Base-by-base conservation (phyloP, 2,113 vertebrate genomes). In the Probosciger aterrimus region DNA sequence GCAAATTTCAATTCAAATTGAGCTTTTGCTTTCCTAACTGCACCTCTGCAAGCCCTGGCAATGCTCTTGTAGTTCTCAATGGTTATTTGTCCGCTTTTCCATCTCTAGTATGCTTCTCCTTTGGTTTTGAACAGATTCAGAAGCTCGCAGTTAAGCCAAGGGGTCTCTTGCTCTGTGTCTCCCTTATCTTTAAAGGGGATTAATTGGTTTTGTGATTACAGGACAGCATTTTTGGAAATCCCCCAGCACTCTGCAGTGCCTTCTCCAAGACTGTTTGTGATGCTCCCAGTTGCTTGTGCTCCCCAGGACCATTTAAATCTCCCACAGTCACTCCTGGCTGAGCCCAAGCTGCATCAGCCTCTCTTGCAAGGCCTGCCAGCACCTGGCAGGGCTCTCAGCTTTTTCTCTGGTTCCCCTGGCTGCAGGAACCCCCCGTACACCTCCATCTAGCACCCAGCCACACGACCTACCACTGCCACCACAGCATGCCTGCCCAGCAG, bases 311-410 rank as follows among this genome's bases (percentile, higher is more conserved):
- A 17, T 73, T 75, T 37, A 41, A 3, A 6, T 47, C 25, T 55
- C 46, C 39, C 14, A 19, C 0, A 14, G 41, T 0, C 30, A n/a
- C 47, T 68, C 65, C 24, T 0, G 0, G 22, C 18, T 43, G 33
- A 5, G n/a, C 27, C 30, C 59, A 64, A 19, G 35, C 16, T 12
- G 3, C 5, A 18, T 39, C 59, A 63, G 75, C 28, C 35, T 39
- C 28, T 50, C 59, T 64, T 8, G 6, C 22, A 18, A 77, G 59
- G 64, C 11, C 67, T 68, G 15, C 16, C n/a, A 24, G 47, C 27
- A 47, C 18, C 30, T 59, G 24, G 30, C 14, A 30, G 76, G 47
- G 78, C 47, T 68, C 52, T 43, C 43, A 46, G 73, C 33, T 69
- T 49, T 18, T n/a, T n/a, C 53, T 6, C 7, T 18, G 47, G 18